Percentiles rank a stretch among this genome's conserved stretches.
Conservation (phyloP, 2,113 vertebrate species). For the Apodemus speciosus region DNA sequence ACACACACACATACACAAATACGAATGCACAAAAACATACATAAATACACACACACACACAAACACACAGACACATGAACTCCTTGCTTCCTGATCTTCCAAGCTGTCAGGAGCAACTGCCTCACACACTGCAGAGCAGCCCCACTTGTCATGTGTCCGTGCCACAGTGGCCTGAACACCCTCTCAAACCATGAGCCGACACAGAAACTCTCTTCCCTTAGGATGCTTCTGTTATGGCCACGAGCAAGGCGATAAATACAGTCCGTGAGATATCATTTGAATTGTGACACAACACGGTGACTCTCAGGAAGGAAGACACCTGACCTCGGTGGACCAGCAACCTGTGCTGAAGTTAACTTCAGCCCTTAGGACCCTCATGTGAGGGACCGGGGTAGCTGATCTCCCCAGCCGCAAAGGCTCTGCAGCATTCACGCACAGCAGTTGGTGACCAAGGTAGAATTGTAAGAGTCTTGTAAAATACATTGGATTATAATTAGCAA, state of each 20-base stretch:
- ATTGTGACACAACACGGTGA: background rate
- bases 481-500: background rate
- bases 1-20: background rate
- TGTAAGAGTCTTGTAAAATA: background rate
- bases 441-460: background rate
- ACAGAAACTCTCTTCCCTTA: background rate
- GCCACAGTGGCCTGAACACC: background rate
- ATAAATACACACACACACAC: background rate
- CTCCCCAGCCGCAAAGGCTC: background rate
- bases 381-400: background rate
- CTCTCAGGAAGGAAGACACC: background rate
- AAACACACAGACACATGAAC: background rate
- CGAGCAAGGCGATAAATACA: background rate
- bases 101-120: background rate
- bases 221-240: too few relatives aligned
- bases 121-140: background rate
- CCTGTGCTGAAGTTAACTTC: background rate
- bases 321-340: background rate
- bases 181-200: background rate
- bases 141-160: background rate
- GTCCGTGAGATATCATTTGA: background rate
- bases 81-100: background rate
- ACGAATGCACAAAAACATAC: background rate
- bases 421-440: background rate
- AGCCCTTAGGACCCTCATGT: background rate